Evolutionary conservation across 2,797 vertebrate species (phyloP).

Genomic region (Perodicticus potto): DNA sequence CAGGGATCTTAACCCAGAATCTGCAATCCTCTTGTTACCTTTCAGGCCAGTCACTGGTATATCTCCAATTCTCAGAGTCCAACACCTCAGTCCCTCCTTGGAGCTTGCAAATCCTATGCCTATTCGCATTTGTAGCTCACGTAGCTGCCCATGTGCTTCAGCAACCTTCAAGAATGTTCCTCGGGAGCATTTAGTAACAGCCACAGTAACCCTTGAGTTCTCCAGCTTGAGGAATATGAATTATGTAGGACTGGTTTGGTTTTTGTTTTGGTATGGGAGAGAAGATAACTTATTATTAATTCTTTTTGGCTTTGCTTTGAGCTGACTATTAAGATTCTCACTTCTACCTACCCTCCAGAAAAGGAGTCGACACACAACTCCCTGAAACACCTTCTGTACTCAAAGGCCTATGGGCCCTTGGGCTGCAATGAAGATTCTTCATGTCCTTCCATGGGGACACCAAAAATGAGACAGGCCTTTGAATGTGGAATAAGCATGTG

Average conservation of each 20-base stretch:
- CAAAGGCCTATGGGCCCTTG: background rate
- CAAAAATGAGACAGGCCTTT: background rate
- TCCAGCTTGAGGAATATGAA: background rate
- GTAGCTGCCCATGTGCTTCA: background rate
- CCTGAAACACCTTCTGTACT: background rate
- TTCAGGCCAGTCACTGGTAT: background rate
- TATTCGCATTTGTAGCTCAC: background rate
- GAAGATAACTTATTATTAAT: background rate
- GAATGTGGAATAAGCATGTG: too few species aligned
- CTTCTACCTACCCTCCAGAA: background rate
- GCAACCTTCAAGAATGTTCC: background rate
- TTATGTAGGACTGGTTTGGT: background rate
- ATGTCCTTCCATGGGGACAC: background rate
- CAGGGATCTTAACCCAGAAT: background rate
- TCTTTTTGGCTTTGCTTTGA: background rate
- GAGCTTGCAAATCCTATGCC: background rate
- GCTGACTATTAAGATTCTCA: background rate
- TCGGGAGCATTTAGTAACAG: background rate
- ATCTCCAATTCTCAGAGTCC: background rate
- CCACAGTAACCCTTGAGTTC: background rate
- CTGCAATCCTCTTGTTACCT: background rate
- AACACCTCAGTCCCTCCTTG: background rate
- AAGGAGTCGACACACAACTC: background rate
- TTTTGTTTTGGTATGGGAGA: background rate
- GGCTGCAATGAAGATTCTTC: background rate